Conservation (phyloP, 2,113 vertebrate genomes). For the Chlorodrepanis virens region DNA sequence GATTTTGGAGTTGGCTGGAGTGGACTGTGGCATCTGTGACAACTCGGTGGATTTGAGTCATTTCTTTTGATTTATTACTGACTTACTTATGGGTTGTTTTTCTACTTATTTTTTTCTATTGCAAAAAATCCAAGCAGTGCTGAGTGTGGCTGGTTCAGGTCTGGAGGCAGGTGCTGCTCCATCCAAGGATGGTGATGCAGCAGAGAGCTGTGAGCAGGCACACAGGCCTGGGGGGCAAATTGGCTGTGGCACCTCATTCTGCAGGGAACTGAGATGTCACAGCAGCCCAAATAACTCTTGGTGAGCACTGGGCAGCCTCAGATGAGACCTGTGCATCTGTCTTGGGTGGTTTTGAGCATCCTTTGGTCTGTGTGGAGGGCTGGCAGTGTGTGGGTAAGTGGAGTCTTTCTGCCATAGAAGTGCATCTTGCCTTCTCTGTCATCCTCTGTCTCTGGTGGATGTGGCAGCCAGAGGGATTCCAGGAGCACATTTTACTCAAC, state of each 20-base stretch:
- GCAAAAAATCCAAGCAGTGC: background rate
- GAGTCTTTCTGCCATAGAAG: background rate
- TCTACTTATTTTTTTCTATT: background rate
- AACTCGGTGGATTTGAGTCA: background rate
- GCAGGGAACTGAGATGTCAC: background rate
- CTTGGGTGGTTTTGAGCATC: background rate
- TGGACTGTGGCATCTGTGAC: background rate
- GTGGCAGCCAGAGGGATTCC: background rate
- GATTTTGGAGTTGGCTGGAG: background rate
- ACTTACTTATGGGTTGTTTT: background rate
- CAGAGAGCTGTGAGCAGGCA: background rate
- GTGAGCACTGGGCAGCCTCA: background rate
- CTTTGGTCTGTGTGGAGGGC: background rate
- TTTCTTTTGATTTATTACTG: background rate
- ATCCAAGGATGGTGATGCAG: background rate
- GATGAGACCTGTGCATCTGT: background rate
- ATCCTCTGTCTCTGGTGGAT: background rate
- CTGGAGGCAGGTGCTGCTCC: background rate
- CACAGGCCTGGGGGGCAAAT: accelerated
- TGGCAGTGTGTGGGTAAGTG: background rate
- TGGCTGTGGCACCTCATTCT: background rate
- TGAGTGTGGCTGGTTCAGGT: background rate
- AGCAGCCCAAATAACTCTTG: background rate
- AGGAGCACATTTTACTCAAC: background rate
- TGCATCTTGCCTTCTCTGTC: background rate